These are phyloP conservation scores for Eupristina koningsbergeri DNA, from an alignment of 1,140 invertebrate genomes.

Conservation along the genomic window DNA sequence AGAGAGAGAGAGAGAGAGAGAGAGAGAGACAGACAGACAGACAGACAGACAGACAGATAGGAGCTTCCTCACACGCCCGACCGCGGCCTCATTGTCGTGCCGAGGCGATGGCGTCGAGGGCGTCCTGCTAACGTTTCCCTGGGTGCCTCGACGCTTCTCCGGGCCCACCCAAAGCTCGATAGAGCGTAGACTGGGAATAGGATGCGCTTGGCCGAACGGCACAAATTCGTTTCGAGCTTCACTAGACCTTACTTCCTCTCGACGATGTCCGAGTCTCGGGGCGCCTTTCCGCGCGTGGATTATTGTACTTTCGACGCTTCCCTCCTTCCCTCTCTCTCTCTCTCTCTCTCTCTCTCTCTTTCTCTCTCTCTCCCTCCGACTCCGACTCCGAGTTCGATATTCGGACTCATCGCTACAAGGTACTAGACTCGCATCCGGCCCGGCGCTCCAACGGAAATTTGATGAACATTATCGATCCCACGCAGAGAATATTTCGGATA, in stretches of 20 bases:
- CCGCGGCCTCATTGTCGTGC: neutral
- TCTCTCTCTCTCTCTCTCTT: no score
- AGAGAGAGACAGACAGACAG: no score
- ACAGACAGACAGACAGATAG: no score
- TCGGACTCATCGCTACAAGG: neutral
- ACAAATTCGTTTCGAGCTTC: constrained; percentile 55
- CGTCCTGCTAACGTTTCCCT: no score
- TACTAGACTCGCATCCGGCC: neutral
- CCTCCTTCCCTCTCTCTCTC: neutral
- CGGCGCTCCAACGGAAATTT: neutral
- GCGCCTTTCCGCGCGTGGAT: constrained; percentile 30
- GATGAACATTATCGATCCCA: constrained; percentile 21
- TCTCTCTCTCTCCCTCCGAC: neutral
- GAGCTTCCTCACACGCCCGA: neutral
- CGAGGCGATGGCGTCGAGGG: no score
- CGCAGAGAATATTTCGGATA: neutral
- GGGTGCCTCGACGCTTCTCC: neutral
- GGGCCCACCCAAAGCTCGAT: constrained; percentile 52
- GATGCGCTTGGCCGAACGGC: constrained; percentile 49
- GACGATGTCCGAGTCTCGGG: neutral
- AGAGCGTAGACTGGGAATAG: constrained; percentile 48
- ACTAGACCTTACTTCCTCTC: constrained; percentile 56
- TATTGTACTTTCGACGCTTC: neutral
- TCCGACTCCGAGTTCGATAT: neutral
- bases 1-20: no score